phyloP scores from a whole-genome alignment of 2,797 vertebrate species.

The Acridotheres tristis region DNA sequence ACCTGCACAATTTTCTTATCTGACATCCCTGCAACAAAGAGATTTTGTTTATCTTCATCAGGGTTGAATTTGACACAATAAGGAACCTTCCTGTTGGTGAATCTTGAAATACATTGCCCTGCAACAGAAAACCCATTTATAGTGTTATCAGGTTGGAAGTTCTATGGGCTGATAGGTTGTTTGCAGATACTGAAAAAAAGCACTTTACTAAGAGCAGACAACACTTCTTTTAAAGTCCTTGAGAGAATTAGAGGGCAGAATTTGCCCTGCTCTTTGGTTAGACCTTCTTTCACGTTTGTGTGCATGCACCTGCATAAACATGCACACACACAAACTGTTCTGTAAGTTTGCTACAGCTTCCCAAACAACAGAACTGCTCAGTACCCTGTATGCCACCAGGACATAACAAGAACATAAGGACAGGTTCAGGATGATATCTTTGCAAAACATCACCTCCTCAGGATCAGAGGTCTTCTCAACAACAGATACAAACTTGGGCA shows the following conservation, averaged over 20 bases:
- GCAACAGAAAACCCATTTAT: slow-evolving; percentile 44
- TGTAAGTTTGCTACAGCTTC: background rate
- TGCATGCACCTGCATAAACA: background rate
- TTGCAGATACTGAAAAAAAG: background rate
- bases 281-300: background rate
- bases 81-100: slow-evolving; percentile 97
- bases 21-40: slow-evolving; percentile 98
- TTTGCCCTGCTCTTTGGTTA: background rate
- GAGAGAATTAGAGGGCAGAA: background rate
- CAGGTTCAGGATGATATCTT: background rate
- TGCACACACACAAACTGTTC: background rate
- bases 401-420: background rate
- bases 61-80: slow-evolving; percentile 99
- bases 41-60: slow-evolving; percentile 96
- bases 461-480: background rate
- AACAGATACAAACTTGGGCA: background rate
- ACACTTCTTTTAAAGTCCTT: background rate
- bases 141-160: background rate
- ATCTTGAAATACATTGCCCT: slow-evolving; percentile 95
- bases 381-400: background rate
- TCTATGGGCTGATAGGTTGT: background rate
- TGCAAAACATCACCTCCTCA: background rate
- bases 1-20: slow-evolving; percentile 99
- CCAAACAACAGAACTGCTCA: background rate
- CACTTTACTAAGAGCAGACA: background rate